phyloP scores from a whole-genome alignment of 2,888 invertebrate genomes.

The Drosophila sordidula region DNA sequence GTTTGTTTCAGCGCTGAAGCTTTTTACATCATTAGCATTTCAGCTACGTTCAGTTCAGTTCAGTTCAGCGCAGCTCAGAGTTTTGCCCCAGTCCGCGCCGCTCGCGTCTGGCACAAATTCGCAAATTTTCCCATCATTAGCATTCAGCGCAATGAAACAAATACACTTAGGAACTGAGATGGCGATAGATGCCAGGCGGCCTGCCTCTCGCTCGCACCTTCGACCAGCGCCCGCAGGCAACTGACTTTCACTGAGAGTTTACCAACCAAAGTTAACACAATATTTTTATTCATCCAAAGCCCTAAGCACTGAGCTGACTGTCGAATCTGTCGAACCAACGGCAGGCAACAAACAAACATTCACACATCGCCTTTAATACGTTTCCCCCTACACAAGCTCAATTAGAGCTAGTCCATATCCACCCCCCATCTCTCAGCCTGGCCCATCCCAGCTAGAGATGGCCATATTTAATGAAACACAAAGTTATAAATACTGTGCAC shows the following conservation, averaged over 20 bases:
- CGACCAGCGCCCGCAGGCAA: slow-evolving; percentile 12
- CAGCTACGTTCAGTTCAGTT: slow-evolving; percentile 45
- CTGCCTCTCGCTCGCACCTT: slow-evolving; percentile 27
- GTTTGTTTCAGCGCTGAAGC: slow-evolving; percentile 76
- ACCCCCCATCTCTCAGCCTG: background rate
- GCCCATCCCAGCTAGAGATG: slow-evolving; percentile 22
- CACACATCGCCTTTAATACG: slow-evolving; percentile 76
- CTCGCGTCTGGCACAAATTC: slow-evolving; percentile 67
- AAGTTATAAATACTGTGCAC: background rate
- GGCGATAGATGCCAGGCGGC: slow-evolving; percentile 26
- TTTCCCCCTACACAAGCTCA: slow-evolving; percentile 74
- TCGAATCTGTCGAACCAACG: slow-evolving; percentile 51
- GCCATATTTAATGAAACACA: background rate
- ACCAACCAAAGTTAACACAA: slow-evolving; percentile 76
- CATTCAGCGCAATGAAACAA: slow-evolving; percentile 81
- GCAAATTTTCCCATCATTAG: slow-evolving; percentile 81
- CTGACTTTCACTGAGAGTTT: slow-evolving; percentile 39
- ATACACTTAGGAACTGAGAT: slow-evolving; percentile 70
- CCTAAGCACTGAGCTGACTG: slow-evolving; percentile 57
- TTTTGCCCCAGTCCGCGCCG: background rate
- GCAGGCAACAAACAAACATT: slow-evolving; percentile 54
- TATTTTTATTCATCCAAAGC: slow-evolving; percentile 72
- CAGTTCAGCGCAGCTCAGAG: slow-evolving; percentile 11
- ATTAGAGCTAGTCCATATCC: slow-evolving; percentile 66
- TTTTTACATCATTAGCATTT: slow-evolving; percentile 80